Base-by-base conservation (phyloP, 2,113 vertebrate species). In the Tonatia bakeri region DNA sequence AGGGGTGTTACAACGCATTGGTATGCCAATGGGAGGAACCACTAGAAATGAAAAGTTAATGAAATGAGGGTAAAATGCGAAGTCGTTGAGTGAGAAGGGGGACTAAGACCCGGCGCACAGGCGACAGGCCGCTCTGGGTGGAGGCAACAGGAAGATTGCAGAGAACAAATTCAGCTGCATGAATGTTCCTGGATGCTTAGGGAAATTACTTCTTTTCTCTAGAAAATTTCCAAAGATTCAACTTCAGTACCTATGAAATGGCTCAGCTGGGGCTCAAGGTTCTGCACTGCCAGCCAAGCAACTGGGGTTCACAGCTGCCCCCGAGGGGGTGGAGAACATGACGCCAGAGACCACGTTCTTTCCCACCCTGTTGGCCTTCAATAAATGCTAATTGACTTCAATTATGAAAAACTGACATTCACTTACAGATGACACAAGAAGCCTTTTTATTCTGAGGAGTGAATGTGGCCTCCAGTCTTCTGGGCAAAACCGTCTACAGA, bases 161-260 rank as follows among this genome's bases (percentile, higher is more conserved):
- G 40, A 95, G 61, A 36, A 15, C 52, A 67, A 73, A n/a, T 14
- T 72, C 7, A n/a, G 80, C 69, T 38, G 45, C 61, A 52, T 13
- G 69, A 36, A 59, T 59, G 83, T 38, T 72, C 52, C 64, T 73
- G 54, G 12, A 45, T 86, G 22, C 73, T 92, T 47, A 89, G 59
- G 45, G 12, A 89, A 96, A 73, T 43, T 47, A 31, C 26, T 92
- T 45, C 45, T 64, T 90, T 69, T 50, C 59, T 82, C n/a, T 82
- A 72, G 40, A 73, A 94, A 73, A 69, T 61, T 87, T 82, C 47
- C n/a, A 16, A 70, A 73, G 91, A 79, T 95, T 94, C 94, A 79
- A 45, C 45, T 50, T 77, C 72, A 84, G 65, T 24, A n/a, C 52
- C 45, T 73, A 50, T 59, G 90, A 59, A 73, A 90, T 40, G 45